phyloP scores from a whole-genome alignment of 2,888 invertebrate species.

The Halocaridina rubra region DNA sequence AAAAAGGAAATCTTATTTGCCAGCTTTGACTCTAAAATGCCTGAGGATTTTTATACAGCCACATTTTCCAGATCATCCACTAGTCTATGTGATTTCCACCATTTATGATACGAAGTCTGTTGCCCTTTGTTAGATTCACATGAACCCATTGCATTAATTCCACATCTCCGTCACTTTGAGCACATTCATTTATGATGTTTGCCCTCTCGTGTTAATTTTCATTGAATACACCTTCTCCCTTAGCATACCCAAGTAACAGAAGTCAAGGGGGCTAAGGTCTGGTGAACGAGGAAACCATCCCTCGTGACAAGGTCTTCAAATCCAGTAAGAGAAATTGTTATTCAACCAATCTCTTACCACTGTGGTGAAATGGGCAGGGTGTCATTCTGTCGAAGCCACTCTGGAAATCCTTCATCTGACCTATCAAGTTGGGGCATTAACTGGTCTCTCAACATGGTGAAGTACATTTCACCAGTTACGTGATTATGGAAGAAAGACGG shows the following conservation, averaged over 20 bases:
- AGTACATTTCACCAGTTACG: conserved; percentile 4
- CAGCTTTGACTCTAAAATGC: too few relatives aligned
- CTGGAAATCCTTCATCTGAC: neutral
- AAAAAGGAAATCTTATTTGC: too few relatives aligned
- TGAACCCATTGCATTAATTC: neutral
- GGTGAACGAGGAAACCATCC: neutral
- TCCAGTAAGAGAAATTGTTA: neutral
- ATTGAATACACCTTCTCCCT: neutral
- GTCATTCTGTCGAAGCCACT: neutral
- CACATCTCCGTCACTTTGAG: neutral
- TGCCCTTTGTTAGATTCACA: neutral
- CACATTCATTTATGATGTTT: neutral
- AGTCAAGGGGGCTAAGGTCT: conserved; percentile 1
- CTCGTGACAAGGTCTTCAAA: neutral
- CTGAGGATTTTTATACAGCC: too few relatives aligned
- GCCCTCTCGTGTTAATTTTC: neutral
- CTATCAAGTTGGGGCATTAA: neutral
- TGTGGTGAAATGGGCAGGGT: neutral
- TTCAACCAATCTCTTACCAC: neutral
- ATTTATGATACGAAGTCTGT: neutral
- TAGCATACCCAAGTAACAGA: neutral
- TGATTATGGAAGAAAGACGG: neutral
- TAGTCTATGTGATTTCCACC: neutral
- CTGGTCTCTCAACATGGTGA: neutral
- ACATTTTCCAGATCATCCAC: too few relatives aligned